A percentile compares a stretch with the other conserved stretches of the same genome.
Conservation (phyloP, 2,888 invertebrate genomes). For the Cristatella mucedo region DNA sequence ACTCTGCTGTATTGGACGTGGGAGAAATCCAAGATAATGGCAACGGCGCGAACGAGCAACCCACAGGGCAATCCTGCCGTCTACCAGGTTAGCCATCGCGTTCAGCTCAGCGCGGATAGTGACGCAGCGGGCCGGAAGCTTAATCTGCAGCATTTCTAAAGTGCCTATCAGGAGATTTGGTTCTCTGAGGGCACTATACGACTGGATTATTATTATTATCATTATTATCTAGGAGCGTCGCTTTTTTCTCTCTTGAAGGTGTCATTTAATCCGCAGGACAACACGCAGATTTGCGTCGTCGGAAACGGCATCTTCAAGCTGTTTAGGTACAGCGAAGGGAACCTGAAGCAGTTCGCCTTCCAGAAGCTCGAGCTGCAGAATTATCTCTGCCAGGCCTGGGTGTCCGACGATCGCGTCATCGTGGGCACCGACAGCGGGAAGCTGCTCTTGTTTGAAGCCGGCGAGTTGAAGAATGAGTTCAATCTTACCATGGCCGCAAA, state of each 20-base stretch:
- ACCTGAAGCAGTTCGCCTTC: conserved; percentile 67
- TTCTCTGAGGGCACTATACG: conserved; percentile 11
- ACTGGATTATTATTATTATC: conserved; percentile 11
- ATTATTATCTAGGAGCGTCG: conserved; percentile 5
- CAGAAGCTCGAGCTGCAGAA: conserved; percentile 61
- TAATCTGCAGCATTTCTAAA: too few species aligned
- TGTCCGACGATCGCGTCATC: conserved; percentile 64
- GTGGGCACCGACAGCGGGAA: conserved; percentile 62
- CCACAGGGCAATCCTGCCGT: conserved; percentile 45
- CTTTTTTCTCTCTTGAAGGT: conserved; percentile 43
- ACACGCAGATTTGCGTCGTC: conserved; percentile 53
- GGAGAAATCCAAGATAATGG: conserved; percentile 65
- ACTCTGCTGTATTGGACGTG: conserved; percentile 61
- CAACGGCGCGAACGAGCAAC: conserved; percentile 43
- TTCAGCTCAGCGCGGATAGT: too few species aligned
- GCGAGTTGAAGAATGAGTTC: conserved; percentile 50
- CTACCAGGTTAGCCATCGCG: too few species aligned
- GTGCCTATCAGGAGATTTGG: conserved; percentile 13
- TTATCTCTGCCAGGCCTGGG: conserved; percentile 61
- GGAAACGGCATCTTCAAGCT: conserved; percentile 54
- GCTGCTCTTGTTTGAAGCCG: conserved; percentile 65
- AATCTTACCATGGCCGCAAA: conserved; percentile 17
- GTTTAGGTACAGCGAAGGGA: conserved; percentile 57
- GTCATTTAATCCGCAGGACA: conserved; percentile 59
- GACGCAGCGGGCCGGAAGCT: too few species aligned